Percentiles rank a stretch among this genome's conserved stretches.
Evolutionary conservation across 2,888 invertebrate genomes (phyloP).

Genomic region (Scotopteryx bipunctaria): DNA sequence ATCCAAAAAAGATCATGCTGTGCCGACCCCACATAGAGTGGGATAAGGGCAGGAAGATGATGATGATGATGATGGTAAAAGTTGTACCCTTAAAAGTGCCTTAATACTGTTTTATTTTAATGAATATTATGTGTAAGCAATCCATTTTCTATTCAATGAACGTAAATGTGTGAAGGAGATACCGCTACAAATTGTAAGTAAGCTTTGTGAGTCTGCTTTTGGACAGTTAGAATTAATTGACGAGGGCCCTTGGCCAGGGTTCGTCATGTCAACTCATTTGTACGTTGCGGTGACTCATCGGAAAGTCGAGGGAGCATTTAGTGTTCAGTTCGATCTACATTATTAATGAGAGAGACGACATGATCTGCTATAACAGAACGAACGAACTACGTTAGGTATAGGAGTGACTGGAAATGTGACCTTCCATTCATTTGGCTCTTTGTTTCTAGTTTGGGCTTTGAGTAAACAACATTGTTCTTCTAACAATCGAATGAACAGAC

Average conservation of each 20-base stretch:
- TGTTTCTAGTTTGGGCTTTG: constrained; percentile 23
- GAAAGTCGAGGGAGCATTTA: constrained; percentile 54
- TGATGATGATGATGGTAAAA: too few species aligned
- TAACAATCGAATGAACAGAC: constrained; percentile 43
- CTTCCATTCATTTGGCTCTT: constrained; percentile 24
- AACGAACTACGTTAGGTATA: constrained; percentile 33
- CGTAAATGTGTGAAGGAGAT: constrained; percentile 32
- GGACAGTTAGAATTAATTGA: constrained; percentile 57
- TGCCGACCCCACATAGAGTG: too few species aligned
- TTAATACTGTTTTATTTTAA: too few species aligned
- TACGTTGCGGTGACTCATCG: constrained; percentile 65
- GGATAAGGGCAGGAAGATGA: too few species aligned
- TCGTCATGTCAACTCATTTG: constrained; percentile 64
- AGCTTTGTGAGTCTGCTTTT: constrained; percentile 46
- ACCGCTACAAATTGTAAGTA: constrained; percentile 48
- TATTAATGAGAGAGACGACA: constrained; percentile 56
- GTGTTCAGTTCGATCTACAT: constrained; percentile 43
- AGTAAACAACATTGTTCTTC: constrained; percentile 37
- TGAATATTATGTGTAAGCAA: background rate
- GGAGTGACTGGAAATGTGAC: constrained; percentile 22
- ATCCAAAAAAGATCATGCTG: too few species aligned
- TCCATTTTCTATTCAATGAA: constrained; percentile 41
- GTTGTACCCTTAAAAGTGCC: too few species aligned
- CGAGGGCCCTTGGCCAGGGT: constrained; percentile 50
- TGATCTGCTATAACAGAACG: constrained; percentile 51